Percentiles rank a stretch among this genome's conserved stretches.
These are phyloP conservation scores for Donacobius atricapilla DNA, from an alignment of 2,113 vertebrate genomes.

Conservation along the genomic window DNA sequence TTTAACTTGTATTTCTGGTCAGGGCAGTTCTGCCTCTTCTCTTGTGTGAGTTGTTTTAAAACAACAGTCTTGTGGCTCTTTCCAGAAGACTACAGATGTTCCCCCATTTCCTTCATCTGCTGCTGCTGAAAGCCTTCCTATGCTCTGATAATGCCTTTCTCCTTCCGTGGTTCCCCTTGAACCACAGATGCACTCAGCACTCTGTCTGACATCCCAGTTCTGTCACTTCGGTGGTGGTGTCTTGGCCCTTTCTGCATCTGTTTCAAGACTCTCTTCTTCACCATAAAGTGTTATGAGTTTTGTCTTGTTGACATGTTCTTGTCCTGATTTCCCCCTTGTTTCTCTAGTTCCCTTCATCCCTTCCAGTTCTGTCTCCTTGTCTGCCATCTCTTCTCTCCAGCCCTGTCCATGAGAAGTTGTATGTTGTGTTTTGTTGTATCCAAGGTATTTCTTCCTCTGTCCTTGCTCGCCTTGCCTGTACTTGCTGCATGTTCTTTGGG, in stretches of 20 bases:
- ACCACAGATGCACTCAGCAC: neutral
- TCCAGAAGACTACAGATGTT: neutral
- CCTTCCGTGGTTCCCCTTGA: neutral
- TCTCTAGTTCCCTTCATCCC: neutral
- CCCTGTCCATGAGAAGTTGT: neutral
- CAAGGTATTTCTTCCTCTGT: neutral
- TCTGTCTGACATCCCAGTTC: neutral
- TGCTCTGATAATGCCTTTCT: neutral
- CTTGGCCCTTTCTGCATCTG: neutral
- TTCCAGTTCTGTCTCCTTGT: neutral
- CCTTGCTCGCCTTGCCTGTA: neutral
- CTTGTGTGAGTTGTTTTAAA: neutral
- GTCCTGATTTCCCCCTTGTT: neutral
- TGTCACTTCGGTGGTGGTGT: neutral
- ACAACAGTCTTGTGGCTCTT: neutral
- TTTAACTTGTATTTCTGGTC: neutral
- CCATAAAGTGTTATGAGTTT: neutral
- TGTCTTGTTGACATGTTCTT: fast-evolving
- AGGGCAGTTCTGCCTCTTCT: neutral
- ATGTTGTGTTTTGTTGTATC: no score
- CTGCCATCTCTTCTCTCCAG: neutral
- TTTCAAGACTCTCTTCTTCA: neutral
- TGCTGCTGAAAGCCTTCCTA: neutral
- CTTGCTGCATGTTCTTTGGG: neutral
- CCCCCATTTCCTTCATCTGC: fast-evolving